phyloP scores from a whole-genome alignment of 2,797 vertebrate species.

The Neosalanx taihuensis region DNA sequence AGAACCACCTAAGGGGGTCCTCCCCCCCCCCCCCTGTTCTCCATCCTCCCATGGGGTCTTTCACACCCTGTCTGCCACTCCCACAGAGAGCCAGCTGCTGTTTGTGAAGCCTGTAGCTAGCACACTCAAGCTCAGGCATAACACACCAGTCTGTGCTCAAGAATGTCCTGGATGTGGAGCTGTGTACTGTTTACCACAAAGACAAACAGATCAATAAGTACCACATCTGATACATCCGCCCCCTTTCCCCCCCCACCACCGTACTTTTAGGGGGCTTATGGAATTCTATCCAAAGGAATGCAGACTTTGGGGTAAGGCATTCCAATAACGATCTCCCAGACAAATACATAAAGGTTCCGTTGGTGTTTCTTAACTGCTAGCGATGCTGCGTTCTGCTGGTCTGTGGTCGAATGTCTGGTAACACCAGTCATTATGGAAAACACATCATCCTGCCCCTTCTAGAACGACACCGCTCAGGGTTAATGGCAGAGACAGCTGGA shows the following conservation, averaged over 20 bases:
- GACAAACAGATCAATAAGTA: too few relatives aligned
- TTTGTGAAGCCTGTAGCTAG: conserved; percentile 7
- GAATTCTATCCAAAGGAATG: neutral
- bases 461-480: neutral
- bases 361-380: neutral
- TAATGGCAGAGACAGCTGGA: neutral
- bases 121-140: neutral
- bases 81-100: conserved; percentile 11
- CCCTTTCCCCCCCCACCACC: too few relatives aligned
- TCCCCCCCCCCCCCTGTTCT: neutral
- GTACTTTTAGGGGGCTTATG: neutral
- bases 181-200: neutral
- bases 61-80: conserved; percentile 7
- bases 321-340: neutral
- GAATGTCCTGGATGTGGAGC: too few relatives aligned
- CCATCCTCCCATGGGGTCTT: neutral
- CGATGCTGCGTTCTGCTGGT: neutral
- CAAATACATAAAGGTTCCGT: neutral
- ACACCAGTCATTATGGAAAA: neutral
- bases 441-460: neutral
- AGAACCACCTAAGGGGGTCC: neutral
- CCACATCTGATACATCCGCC: too few relatives aligned
- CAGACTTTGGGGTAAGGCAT: neutral
- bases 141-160: neutral
- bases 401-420: neutral